phyloP scores from a whole-genome alignment of 2,113 vertebrate genomes.

The Sphaerodactylus townsendi region DNA sequence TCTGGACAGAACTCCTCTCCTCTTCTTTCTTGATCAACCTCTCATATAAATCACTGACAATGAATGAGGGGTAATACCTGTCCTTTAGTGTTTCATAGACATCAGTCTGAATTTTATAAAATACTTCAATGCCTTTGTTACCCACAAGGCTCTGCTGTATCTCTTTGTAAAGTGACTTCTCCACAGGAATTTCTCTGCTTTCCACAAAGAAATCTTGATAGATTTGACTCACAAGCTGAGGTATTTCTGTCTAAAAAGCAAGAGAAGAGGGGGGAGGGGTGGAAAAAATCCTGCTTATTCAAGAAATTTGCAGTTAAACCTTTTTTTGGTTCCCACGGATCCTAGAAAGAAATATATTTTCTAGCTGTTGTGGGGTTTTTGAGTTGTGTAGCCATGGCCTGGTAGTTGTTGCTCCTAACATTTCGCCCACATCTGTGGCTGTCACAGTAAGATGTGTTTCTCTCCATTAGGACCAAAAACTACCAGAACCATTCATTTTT shows the following conservation, averaged over 20 bases:
- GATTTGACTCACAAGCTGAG: conserved; percentile 96
- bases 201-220: conserved; percentile 99
- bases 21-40: conserved; percentile 85
- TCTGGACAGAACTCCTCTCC: conserved; percentile 76
- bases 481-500: no score
- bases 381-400: no score
- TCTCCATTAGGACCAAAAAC: no score
- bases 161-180: conserved; percentile 95
- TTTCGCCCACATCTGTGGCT: no score
- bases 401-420: no score
- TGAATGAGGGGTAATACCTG: conserved; percentile 94
- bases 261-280: background rate
- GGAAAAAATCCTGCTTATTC: background rate
- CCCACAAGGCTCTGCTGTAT: conserved; percentile 97
- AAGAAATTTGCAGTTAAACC: conserved; percentile 13
- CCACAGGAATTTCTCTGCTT: conserved; percentile 93
- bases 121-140: conserved; percentile 95
- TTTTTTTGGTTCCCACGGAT: background rate
- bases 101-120: conserved; percentile 87
- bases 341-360: background rate
- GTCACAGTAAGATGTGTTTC: no score
- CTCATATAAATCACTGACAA: conserved; percentile 94
- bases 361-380: no score
- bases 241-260: conserved; percentile 89
- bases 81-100: conserved; percentile 92